Evolutionary conservation across 1,140 invertebrate species (phyloP).

Genomic region (Calycopis cecrops): DNA sequence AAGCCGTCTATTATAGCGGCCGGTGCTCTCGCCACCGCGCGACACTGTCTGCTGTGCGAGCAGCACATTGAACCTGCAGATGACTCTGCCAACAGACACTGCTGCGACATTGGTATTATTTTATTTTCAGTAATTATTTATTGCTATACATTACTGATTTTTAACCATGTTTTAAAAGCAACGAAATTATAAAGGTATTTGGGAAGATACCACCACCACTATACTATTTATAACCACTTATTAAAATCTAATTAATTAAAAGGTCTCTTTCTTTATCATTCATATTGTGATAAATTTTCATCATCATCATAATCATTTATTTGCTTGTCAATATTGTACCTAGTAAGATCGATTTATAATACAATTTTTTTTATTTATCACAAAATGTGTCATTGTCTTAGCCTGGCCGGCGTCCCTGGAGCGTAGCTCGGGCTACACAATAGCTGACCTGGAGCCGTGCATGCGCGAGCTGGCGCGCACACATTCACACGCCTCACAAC

Average conservation of each 20-base stretch:
- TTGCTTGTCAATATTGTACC: no score
- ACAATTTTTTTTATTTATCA: no score
- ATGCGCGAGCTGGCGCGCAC: constrained; percentile 81
- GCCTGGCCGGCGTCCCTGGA: constrained; percentile 80
- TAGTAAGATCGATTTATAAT: no score
- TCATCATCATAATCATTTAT: no score
- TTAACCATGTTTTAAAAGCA: no score
- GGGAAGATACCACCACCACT: no score
- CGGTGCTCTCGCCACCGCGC: constrained; percentile 87
- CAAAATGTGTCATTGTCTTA: constrained; percentile 19
- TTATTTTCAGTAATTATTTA: background rate
- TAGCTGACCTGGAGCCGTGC: constrained; percentile 82
- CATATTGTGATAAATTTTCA: no score
- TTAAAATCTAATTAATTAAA: no score
- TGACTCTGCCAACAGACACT: constrained; percentile 48
- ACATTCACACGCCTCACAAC: constrained; percentile 79
- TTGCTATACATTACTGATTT: no score
- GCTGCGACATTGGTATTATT: constrained; percentile 71
- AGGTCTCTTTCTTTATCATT: no score
- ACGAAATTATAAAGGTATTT: no score
- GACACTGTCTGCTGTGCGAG: constrained; percentile 73
- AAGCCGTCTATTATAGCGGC: constrained; percentile 91
- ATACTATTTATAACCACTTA: no score
- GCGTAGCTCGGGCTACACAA: constrained; percentile 79
- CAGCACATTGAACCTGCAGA: constrained; percentile 13